Evolutionary conservation across 2,888 invertebrate species (phyloP).

Genomic region (Craniophora ligustri): DNA sequence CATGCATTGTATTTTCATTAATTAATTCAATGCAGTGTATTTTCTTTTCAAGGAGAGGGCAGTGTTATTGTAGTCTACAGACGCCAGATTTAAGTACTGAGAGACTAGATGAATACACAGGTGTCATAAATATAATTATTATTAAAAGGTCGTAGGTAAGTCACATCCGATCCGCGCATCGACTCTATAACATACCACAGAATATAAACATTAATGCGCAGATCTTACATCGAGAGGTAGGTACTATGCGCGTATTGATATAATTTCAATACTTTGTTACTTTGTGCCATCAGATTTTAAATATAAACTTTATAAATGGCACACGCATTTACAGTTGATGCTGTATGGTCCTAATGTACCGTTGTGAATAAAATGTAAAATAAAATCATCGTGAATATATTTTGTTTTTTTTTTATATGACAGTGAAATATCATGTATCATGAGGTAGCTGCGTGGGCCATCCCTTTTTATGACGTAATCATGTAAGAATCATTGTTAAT

Average conservation of each 20-base stretch:
- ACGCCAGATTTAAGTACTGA: too few species aligned
- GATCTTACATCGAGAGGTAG: conserved; percentile 30
- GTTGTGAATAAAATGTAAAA: conserved; percentile 36
- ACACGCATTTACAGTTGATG: conserved; percentile 36
- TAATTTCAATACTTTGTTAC: conserved; percentile 51
- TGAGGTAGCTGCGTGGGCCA: background rate
- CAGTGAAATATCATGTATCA: conserved; percentile 9
- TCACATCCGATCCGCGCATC: background rate
- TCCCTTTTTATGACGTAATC: background rate
- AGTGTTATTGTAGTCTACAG: too few species aligned
- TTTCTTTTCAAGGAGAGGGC: too few species aligned
- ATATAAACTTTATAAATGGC: conserved; percentile 42
- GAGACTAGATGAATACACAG: too few species aligned
- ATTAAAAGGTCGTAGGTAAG: too few species aligned
- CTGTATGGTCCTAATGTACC: conserved; percentile 31
- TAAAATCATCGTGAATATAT: conserved; percentile 18
- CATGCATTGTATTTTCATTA: too few species aligned
- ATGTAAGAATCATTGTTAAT: too few species aligned
- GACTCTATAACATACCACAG: conserved; percentile 22
- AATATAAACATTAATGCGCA: conserved; percentile 40
- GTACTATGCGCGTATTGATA: conserved; percentile 44
- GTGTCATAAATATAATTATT: too few species aligned
- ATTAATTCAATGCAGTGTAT: too few species aligned
- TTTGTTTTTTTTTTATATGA: conserved; percentile 19
- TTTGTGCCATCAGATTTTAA: conserved; percentile 27